Base-by-base conservation (phyloP, 2,797 vertebrate species). In the Corythornis leucogaster region DNA sequence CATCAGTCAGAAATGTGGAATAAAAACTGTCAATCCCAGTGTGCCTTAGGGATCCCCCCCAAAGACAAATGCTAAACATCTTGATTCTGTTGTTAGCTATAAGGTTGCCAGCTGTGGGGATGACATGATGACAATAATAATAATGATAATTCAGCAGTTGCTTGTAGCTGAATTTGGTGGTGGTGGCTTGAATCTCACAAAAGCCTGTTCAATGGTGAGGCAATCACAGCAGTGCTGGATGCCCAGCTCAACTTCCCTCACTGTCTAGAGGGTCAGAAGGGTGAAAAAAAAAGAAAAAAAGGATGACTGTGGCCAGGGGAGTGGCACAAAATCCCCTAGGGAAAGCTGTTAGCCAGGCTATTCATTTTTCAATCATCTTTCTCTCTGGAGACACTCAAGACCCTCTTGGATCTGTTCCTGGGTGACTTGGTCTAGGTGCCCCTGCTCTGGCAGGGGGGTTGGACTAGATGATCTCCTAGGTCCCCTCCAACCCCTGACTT, bases 101-200 rank as follows among this genome's bases (percentile, higher is more conserved):
- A 53, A 38, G 40, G 46, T 53, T 77, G 46, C 33, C 46, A 62
- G 40, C 26, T 30, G 35, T 54, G 31, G 25, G 53, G 45, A 15
- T 45, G 43, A 19, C 30, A 8, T 6, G 8, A 43, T 2, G 6
- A 53, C 0, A 2, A 45, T 3, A 3, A 50, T 18, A 8, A 51
- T 11, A 61, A 63, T 61, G 55, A 26, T 16, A 71, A 51, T 3
- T 45, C 48, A 85, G 35, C 22, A 26, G 2, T 35, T 55, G 59
- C n/a, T 84, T 78, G 16, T 28, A 15, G 43, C 30, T 78, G 59
- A 13, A 30, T 35, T 74, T 88, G 50, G 42, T 81, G 55, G 59
- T 73, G 73, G 21, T 40, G 69, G 48, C 54, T 85, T 70, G 77
- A 63, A 48, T 48, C 21, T 26, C 31, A 55, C 6, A 54, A 54